phyloP scores from a whole-genome alignment of 2,888 invertebrate species.

The Dynastes hyllus region DNA sequence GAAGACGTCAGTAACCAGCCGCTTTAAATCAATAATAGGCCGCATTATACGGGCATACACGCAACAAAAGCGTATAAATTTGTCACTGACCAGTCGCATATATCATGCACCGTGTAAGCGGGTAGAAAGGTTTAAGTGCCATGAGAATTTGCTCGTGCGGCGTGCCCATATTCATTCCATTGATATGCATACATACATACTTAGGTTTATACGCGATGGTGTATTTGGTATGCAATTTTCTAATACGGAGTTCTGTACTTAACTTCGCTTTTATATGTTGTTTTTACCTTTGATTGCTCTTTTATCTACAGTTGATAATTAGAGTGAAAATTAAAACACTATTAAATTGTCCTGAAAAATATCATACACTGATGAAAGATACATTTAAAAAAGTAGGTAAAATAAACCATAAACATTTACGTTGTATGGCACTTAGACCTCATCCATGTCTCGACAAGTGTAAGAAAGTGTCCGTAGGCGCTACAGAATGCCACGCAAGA shows the following conservation, averaged over 20 bases:
- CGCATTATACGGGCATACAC: constrained; percentile 10
- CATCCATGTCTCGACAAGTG: neutral
- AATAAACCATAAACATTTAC: neutral
- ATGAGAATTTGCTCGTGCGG: constrained; percentile 23
- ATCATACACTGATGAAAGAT: too few relatives aligned
- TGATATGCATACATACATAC: too few relatives aligned
- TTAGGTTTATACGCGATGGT: too few relatives aligned
- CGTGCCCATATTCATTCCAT: neutral
- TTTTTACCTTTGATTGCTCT: too few relatives aligned
- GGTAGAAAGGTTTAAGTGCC: constrained; percentile 35
- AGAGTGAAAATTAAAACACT: too few relatives aligned
- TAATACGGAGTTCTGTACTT: too few relatives aligned
- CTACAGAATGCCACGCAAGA: constrained; percentile 25
- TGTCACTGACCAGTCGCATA: constrained; percentile 27
- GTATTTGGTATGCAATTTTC: too few relatives aligned
- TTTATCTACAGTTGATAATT: too few relatives aligned
- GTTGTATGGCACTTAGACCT: too few relatives aligned
- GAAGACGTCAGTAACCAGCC: neutral
- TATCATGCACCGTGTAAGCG: constrained; percentile 26
- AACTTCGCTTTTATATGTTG: too few relatives aligned
- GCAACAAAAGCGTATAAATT: constrained; percentile 31
- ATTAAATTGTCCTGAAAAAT: too few relatives aligned
- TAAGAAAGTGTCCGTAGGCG: constrained; percentile 15
- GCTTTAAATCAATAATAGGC: constrained; percentile 22
- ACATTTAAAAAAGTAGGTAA: too few relatives aligned